Evolutionary conservation across 2,888 invertebrate genomes (phyloP), one percentile per base, ranked within the genome.

Genomic region (Calameuta filiformis): DNA sequence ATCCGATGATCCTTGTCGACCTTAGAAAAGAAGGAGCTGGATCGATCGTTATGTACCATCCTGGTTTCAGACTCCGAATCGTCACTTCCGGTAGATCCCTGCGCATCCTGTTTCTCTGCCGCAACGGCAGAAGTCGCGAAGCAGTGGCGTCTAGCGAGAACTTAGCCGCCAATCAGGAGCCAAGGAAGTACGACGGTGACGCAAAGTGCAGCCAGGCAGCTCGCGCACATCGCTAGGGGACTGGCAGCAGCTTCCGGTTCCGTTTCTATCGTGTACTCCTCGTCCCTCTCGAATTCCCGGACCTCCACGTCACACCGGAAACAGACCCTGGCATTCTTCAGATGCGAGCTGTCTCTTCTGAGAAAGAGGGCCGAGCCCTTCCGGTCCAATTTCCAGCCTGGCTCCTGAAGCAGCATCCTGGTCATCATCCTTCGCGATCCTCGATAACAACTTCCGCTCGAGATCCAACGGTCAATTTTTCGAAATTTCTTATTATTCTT

Each of bases 261-360:
- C 37, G 88, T 86, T 75, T 92, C 92, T 76, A 90, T 89, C 77
- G 89, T 83, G 87, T 93, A 92, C 84, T 93, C 92, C 74, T 92
- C 92, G 77, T 92, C 90, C 75, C 92, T 89, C 82, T 92, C 92
- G 89, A 93, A 93, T 85, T 94, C 94, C 71, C 92, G 91, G 12
- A 94, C 92, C 83, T 93, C 93, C 11, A 93, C 93, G 86, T 93
- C 93, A 87, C 92, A 92, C 30, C 92, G 93, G 85, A 94, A 94
- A 84, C 92, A 93, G 69, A 94, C 93, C 37, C 93, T 84, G 23
- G 88, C 87, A 71, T 84, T 85, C 83, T 89, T 90, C 76, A 85
- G 84, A 77, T 89, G 87, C 23, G 88, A 86, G 73, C 89, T 90
- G 84, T 91, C 91, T 37, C 91, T 85, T 15, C 91, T 83, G 75